phyloP scores from a whole-genome alignment of 1,140 invertebrate species.

The Listronotus oregonensis region DNA sequence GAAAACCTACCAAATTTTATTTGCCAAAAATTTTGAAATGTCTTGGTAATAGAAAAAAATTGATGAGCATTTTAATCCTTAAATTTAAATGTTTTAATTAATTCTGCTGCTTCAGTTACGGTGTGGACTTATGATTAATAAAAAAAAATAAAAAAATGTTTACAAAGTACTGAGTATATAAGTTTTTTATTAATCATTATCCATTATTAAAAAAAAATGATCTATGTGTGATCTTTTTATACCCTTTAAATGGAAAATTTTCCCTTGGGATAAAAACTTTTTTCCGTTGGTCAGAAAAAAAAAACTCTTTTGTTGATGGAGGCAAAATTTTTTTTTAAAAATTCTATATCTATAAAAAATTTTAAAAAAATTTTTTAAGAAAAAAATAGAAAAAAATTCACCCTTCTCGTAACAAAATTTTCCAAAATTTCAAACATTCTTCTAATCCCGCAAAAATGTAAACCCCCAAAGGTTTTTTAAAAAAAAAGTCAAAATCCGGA shows the following conservation, averaged over 20 bases:
- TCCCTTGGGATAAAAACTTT: too few species aligned
- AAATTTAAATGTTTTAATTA: too few species aligned
- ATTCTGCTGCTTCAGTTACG: too few species aligned
- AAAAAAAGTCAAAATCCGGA: constrained; percentile 95
- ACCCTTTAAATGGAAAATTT: too few species aligned
- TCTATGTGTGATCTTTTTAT: neutral
- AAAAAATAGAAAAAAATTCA: constrained; percentile 54
- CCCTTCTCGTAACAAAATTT: constrained; percentile 96
- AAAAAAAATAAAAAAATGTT: too few species aligned
- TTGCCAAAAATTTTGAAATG: too few species aligned
- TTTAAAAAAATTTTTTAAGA: neutral
- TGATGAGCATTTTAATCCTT: neutral
- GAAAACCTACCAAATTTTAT: too few species aligned
- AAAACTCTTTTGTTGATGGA: constrained; percentile 83
- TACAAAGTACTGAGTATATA: too few species aligned
- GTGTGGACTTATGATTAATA: too few species aligned
- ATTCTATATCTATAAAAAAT: constrained; percentile 87
- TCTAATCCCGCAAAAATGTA: constrained; percentile 97
- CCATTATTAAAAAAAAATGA: too few species aligned
- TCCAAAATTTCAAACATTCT: constrained; percentile 93
- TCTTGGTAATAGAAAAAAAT: neutral
- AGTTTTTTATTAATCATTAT: too few species aligned
- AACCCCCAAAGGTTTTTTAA: constrained; percentile 99
- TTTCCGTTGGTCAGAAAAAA: constrained; percentile 82
- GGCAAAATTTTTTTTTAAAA: constrained; percentile 87